Base-by-base conservation (phyloP, 2,113 vertebrate genomes). In the Saccopteryx leptura region DNA sequence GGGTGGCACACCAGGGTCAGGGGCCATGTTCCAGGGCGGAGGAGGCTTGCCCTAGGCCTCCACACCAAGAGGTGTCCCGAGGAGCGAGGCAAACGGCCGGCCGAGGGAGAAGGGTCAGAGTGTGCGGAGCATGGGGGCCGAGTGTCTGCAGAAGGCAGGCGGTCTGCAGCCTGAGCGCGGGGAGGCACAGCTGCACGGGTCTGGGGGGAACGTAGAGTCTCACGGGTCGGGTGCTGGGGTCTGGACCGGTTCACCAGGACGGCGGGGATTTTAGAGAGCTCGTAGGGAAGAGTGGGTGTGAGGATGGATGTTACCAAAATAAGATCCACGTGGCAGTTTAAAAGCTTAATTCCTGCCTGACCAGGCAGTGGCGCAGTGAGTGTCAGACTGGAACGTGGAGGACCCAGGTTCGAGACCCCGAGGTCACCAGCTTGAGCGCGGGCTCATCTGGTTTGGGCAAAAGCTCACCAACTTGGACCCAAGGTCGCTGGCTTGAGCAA, bases 121-220 rank as follows among this genome's bases (percentile, higher is more conserved):
- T 50, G 21, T 15, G 8, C 10, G 52, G 26, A 63, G 24, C 24
- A 15, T 66, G 26, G 58, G 12, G 13, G 7, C 46, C 19, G 7
- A 60, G 56, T 72, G 6, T 21, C 58, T 58, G 28, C 21, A 61
- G 58, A 56, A 74, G 12, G 14, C 63, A 50, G 14, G 9, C 60
- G 15, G 15, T 60, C 4, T 9, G 12, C 9, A 0, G 3, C 54
- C 9, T 9, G 15, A 46, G 63, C 4, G 0, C 14, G 7, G 5
- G 31, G 52, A 79, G 19, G 39, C 9, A 46, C 46, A 13, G 60
- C 7, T 46, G 50, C 23, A 24, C 0, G 21, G 72, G 24, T 68
- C 50, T 39, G 15, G 39, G 82, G 14, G 13, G 14, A 71, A 9
- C 4, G 13, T 19, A 1, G 39, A 6, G 39, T 11, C 3, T 5